A percentile compares a stretch with the other conserved stretches of the same genome.
These are phyloP conservation scores for Congeria kusceri DNA, from an alignment of 2,888 invertebrate species.

Conservation along the genomic window DNA sequence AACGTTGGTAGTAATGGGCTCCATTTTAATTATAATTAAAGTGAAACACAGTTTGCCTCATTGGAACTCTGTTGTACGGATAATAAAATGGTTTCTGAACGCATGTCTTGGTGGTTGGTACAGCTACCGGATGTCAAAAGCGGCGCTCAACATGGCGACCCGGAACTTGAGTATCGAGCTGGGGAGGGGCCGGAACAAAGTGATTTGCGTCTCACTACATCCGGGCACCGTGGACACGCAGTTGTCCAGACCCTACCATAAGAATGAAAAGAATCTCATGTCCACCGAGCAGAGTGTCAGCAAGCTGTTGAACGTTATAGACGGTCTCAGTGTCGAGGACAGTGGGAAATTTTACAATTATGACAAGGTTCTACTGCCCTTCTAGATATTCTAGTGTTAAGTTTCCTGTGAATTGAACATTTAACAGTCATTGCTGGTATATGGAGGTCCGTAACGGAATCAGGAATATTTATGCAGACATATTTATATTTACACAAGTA, in stretches of 20 bases:
- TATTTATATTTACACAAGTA: no score
- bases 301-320: constrained; percentile 72
- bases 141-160: constrained; percentile 80
- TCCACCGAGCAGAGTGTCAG: constrained; percentile 73
- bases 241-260: constrained; percentile 78
- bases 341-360: constrained; percentile 77
- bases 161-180: constrained; percentile 79
- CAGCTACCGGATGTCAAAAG: constrained; percentile 79
- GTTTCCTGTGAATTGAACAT: no score
- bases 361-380: constrained; percentile 71
- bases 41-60: no score
- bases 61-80: no score
- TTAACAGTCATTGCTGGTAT: no score
- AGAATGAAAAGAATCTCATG: constrained; percentile 76
- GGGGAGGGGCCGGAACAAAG: constrained; percentile 71
- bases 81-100: background rate
- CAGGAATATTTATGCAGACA: no score
- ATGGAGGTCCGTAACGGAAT: no score
- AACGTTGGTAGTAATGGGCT: no score
- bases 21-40: no score
- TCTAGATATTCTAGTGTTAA: no score
- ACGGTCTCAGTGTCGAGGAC: constrained; percentile 70
- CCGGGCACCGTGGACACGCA: constrained; percentile 81
- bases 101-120: constrained; percentile 81
- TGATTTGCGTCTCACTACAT: constrained; percentile 76